These are phyloP conservation scores for Calephelis virginiensis DNA, from an alignment of 1,140 invertebrate genomes.

Conservation along the genomic window DNA sequence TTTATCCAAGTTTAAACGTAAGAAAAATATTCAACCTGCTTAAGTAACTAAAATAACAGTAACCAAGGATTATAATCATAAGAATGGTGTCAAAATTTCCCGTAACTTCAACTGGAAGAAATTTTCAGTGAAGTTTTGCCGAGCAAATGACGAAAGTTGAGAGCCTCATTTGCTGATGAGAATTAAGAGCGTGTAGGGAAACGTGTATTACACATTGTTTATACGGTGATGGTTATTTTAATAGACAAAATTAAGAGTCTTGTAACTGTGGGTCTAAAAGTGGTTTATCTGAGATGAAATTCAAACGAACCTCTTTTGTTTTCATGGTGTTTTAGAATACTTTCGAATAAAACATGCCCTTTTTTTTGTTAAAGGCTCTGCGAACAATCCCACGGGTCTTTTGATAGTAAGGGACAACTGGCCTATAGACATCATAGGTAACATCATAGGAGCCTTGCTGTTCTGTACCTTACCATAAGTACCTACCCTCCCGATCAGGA, in stretches of 20 bases:
- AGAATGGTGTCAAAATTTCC: conserved; percentile 49
- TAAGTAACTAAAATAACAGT: neutral
- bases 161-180: conserved; percentile 42
- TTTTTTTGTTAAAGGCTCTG: too few species aligned
- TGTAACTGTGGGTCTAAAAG: neutral
- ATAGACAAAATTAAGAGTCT: conserved; percentile 9
- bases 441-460: too few species aligned
- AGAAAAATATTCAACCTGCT: neutral
- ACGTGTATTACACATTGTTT: conserved; percentile 47
- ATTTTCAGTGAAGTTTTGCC: conserved; percentile 42
- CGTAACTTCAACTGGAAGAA: conserved; percentile 38
- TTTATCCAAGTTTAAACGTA: neutral
- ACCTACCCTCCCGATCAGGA: too few species aligned
- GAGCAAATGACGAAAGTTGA: conserved; percentile 54
- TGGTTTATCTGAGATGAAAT: neutral
- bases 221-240: conserved; percentile 19
- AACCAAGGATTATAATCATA: conserved; percentile 3
- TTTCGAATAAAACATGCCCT: too few species aligned
- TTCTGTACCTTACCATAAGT: too few species aligned
- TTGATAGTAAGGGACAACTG: too few species aligned
- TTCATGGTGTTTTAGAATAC: neutral
- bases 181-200: conserved; percentile 48
- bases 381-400: too few species aligned
- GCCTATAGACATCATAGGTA: too few species aligned
- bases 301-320: neutral